These are phyloP conservation scores for Echinops telfairi DNA, from an alignment of 2,113 vertebrate species.

Conservation along the genomic window DNA sequence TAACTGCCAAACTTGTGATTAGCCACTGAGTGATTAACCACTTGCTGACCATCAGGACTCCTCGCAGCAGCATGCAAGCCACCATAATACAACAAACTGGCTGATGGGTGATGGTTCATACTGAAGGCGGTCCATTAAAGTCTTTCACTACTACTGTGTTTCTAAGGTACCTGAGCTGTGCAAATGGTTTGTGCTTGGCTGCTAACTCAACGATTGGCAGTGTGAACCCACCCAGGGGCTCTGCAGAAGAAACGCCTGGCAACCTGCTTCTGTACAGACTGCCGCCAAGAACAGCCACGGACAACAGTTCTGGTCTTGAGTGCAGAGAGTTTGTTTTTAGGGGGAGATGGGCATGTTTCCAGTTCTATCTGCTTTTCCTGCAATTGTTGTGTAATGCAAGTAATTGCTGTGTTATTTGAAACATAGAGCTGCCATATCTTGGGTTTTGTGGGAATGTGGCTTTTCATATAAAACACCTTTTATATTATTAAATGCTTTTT, in stretches of 20 bases:
- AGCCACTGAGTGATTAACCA: neutral
- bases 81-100: neutral
- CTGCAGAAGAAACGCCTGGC: neutral
- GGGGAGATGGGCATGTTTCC: neutral
- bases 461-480: neutral
- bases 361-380: neutral
- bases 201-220: too few relatives aligned
- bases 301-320: neutral
- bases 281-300: neutral
- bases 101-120: neutral
- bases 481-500: conserved; percentile 14
- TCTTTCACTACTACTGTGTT: neutral
- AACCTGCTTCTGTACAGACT: neutral
- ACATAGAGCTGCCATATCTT: neutral
- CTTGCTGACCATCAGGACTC: too few relatives aligned
- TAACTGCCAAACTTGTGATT: neutral
- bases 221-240: neutral
- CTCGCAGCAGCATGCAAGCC: neutral
- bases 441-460: neutral
- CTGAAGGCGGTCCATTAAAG: neutral
- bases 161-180: neutral
- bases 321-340: neutral
- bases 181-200: neutral
- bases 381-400: neutral
- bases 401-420: neutral